Percentiles rank a stretch among this genome's conserved stretches.
phyloP scores from a whole-genome alignment of 2,113 vertebrate species.

The Hiodon alosoides region DNA sequence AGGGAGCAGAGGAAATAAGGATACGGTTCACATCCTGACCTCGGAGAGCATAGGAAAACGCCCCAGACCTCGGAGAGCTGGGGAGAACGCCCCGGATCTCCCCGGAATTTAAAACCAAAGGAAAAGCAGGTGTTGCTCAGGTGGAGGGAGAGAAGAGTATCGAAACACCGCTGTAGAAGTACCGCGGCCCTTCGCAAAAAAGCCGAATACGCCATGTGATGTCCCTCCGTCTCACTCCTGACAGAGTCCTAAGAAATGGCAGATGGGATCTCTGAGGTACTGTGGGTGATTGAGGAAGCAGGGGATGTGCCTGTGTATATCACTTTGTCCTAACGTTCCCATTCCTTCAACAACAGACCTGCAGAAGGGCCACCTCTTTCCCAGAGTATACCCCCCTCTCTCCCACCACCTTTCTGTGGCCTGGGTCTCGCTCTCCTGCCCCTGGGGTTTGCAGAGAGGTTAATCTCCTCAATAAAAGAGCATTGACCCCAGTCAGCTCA shows the following conservation, averaged over 20 bases:
- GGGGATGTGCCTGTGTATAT: too few species aligned
- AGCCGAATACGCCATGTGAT: too few species aligned
- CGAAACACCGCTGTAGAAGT: too few species aligned
- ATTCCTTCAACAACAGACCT: not conserved
- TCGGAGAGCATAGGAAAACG: not conserved
- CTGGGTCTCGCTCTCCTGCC: conserved; percentile 26
- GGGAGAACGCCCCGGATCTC: not conserved
- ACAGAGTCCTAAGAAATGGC: too few species aligned
- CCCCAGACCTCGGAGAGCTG: not conserved
- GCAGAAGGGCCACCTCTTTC: not conserved
- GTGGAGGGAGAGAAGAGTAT: too few species aligned
- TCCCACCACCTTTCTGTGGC: conserved; percentile 31
- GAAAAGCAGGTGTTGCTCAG: too few species aligned
- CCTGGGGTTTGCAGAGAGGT: conserved; percentile 32
- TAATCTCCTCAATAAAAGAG: conserved; percentile 51
- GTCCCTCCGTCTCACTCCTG: too few species aligned
- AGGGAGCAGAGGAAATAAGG: not conserved
- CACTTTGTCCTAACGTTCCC: too few species aligned
- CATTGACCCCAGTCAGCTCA: conserved; percentile 42
- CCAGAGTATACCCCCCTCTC: conserved; percentile 12
- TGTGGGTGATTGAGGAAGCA: too few species aligned
- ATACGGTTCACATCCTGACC: not conserved
- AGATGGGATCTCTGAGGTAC: too few species aligned
- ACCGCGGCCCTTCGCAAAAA: too few species aligned
- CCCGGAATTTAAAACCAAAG: too few species aligned